Evolutionary conservation across 2,888 invertebrate species (phyloP).

Genomic region (Calliopum simillimum): DNA sequence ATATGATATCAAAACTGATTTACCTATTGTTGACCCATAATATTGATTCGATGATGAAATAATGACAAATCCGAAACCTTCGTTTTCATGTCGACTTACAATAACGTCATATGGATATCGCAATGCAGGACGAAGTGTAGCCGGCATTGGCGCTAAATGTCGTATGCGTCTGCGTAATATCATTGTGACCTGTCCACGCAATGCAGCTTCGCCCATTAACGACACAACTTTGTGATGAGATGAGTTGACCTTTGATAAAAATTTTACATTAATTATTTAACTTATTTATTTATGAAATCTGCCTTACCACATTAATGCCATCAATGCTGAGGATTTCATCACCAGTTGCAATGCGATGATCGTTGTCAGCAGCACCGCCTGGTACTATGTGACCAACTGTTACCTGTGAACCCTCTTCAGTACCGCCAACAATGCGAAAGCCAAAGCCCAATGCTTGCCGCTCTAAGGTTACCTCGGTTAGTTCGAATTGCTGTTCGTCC

Average conservation of each 20-base stretch:
- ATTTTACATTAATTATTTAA: not conserved
- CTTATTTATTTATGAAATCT: not conserved
- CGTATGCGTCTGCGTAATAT: slow-evolving; percentile 74
- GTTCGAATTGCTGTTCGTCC: slow-evolving; percentile 54
- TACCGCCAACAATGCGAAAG: slow-evolving; percentile 97
- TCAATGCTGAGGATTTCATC: slow-evolving; percentile 97
- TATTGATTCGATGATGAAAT: slow-evolving; percentile 91
- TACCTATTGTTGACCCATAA: slow-evolving; percentile 86
- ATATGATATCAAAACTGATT: slow-evolving; percentile 8
- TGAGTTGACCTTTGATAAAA: slow-evolving; percentile 73
- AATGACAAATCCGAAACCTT: slow-evolving; percentile 99
- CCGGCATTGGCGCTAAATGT: slow-evolving; percentile 24
- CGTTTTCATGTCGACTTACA: slow-evolving; percentile 89
- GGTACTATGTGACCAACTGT: slow-evolving; percentile 97
- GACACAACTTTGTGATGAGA: slow-evolving; percentile 95
- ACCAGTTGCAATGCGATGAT: slow-evolving; percentile 89
- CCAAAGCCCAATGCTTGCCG: slow-evolving; percentile 97
- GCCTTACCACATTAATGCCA: slow-evolving; percentile 77
- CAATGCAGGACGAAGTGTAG: slow-evolving; percentile 34
- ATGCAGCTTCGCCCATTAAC: slow-evolving; percentile 89
- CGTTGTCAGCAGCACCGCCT: slow-evolving; percentile 92
- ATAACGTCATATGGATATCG: slow-evolving; percentile 88
- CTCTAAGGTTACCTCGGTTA: slow-evolving; percentile 77
- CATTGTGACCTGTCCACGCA: slow-evolving; percentile 86
- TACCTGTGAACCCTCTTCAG: slow-evolving; percentile 96